A percentile compares a stretch with the other conserved stretches of the same genome.
phyloP scores from a whole-genome alignment of 2,888 invertebrate genomes.

The Dasypolia templi region DNA sequence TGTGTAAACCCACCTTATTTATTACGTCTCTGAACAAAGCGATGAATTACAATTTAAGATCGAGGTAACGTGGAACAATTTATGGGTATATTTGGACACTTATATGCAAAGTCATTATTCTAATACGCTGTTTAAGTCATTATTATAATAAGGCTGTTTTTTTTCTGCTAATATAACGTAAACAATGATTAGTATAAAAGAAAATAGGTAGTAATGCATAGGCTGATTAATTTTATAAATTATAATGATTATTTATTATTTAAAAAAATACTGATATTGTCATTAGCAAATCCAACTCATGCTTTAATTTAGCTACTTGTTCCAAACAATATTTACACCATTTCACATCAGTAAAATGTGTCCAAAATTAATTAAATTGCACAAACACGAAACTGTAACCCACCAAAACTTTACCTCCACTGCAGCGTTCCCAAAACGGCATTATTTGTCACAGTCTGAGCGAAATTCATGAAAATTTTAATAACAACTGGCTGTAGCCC shows the following conservation, averaged over 20 bases:
- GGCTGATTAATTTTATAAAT: too few relatives aligned
- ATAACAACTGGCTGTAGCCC: slow-evolving; percentile 44
- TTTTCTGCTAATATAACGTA: neutral
- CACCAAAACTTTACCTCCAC: slow-evolving; percentile 42
- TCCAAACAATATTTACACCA: neutral
- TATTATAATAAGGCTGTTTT: neutral
- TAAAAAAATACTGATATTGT: neutral
- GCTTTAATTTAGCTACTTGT: neutral
- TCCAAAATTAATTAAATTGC: slow-evolving; percentile 43
- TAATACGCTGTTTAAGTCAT: too few relatives aligned
- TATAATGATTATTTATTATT: too few relatives aligned
- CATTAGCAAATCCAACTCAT: neutral
- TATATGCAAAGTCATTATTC: neutral
- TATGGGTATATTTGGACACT: neutral
- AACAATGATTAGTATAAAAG: neutral
- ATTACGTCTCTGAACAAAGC: slow-evolving; percentile 52
- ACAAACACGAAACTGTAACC: slow-evolving; percentile 29
- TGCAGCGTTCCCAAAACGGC: slow-evolving; percentile 51
- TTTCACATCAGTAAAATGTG: slow-evolving; percentile 26
- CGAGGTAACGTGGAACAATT: slow-evolving; percentile 1
- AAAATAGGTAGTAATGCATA: neutral
- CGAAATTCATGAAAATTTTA: slow-evolving; percentile 60
- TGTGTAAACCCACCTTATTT: slow-evolving; percentile 61
- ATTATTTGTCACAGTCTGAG: slow-evolving; percentile 50
- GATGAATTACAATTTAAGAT: slow-evolving; percentile 51